These are phyloP conservation scores for Stenolophus ochropezus DNA, from an alignment of 2,888 invertebrate species.

Conservation along the genomic window DNA sequence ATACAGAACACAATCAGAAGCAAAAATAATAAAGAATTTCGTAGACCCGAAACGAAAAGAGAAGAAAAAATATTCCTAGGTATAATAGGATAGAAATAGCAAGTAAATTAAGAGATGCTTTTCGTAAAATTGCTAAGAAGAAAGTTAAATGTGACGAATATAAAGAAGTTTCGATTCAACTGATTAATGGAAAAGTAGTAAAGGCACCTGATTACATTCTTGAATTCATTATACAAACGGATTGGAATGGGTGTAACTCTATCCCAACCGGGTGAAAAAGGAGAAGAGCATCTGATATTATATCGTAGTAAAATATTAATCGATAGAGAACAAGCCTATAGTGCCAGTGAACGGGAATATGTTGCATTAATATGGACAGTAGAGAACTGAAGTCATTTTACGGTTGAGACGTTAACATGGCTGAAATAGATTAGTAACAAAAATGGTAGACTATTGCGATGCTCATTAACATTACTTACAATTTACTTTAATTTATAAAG, in stretches of 20 bases:
- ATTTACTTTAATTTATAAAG: conserved; percentile 17
- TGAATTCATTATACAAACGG: conserved; percentile 41
- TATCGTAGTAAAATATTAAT: conserved; percentile 25
- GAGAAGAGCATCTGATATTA: conserved; percentile 11
- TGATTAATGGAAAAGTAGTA: conserved; percentile 12
- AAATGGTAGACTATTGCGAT: conserved; percentile 27
- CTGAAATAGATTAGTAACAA: conserved; percentile 28
- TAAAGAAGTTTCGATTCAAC: background rate
- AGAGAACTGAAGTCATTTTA: conserved; percentile 4
- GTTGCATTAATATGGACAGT: conserved; percentile 33
- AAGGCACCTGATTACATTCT: background rate
- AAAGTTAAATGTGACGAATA: conserved; percentile 14
- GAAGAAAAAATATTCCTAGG: conserved; percentile 28
- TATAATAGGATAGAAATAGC: conserved; percentile 27
- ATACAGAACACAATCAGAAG: conserved; percentile 20
- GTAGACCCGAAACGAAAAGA: background rate
- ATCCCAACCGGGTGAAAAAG: background rate
- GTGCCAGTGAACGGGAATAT: conserved; percentile 31
- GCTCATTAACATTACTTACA: conserved; percentile 14
- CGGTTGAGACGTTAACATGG: background rate
- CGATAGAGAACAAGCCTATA: conserved; percentile 26
- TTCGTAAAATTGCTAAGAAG: background rate
- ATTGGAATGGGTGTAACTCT: conserved; percentile 36
- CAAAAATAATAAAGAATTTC: conserved; percentile 6
- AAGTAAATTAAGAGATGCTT: conserved; percentile 19